Evolutionary conservation across 2,113 vertebrate species (phyloP).

Genomic region (Willisornis vidua): DNA sequence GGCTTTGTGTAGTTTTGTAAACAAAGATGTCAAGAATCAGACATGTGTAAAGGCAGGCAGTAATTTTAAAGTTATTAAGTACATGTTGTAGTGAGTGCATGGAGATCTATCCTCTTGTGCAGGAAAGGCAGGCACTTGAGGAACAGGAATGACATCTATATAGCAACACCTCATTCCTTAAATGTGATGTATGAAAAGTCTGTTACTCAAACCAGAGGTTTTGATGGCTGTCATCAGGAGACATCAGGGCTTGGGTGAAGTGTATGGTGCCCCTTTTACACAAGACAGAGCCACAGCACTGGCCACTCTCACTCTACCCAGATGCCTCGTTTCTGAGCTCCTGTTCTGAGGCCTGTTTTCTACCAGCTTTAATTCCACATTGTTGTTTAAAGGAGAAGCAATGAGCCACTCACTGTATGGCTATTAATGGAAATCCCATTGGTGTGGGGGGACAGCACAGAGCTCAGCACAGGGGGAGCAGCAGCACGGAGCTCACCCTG

Average conservation of each 20-base stretch:
- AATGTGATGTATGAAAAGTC: background rate
- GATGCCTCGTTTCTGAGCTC: background rate
- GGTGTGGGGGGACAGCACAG: background rate
- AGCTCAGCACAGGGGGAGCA: fast-evolving
- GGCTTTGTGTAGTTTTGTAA: background rate
- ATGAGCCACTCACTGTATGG: background rate
- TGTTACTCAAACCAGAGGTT: background rate
- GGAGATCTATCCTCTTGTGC: fast-evolving
- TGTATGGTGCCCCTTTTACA: fast-evolving
- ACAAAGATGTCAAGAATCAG: background rate
- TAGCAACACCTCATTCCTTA: background rate
- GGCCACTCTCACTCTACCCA: background rate
- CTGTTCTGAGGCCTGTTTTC: background rate
- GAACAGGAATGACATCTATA: background rate
- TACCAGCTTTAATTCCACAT: background rate
- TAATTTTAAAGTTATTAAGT: background rate
- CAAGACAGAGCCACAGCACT: background rate
- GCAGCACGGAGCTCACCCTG: background rate
- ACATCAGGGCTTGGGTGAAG: background rate
- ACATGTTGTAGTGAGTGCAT: background rate
- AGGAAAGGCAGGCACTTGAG: background rate
- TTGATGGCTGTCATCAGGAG: background rate
- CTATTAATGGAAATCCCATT: background rate
- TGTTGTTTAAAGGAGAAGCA: background rate
- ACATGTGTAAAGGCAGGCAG: background rate